A percentile compares a stretch with the other conserved stretches of the same genome.
phyloP scores from a whole-genome alignment of 2,113 vertebrate species.

The Bostrychus sinensis region DNA sequence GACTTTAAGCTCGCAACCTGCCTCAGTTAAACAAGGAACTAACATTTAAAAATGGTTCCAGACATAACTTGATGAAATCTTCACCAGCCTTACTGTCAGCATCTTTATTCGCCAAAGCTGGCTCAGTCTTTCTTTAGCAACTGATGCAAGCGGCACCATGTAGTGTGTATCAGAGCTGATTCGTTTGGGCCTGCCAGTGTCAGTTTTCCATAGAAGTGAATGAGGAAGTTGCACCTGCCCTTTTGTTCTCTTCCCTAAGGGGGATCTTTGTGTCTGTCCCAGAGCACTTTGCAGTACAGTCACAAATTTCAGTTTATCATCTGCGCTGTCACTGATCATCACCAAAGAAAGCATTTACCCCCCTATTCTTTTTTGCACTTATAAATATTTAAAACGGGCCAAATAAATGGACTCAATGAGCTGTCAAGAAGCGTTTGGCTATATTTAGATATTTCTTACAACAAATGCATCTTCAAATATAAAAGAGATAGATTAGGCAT shows the following conservation, averaged over 20 bases:
- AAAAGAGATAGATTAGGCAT: conserved; percentile 69
- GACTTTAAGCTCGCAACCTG: too few species aligned
- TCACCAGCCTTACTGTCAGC: background rate
- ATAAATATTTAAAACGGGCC: conserved; percentile 64
- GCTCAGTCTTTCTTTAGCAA: conserved; percentile 14
- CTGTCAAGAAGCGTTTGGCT: conserved; percentile 36
- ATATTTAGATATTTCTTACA: conserved; percentile 8
- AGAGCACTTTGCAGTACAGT: conserved; percentile 85
- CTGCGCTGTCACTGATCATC: conserved; percentile 82
- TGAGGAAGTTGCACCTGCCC: conserved; percentile 92
- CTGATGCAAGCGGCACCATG: conserved; percentile 40
- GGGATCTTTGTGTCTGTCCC: conserved; percentile 90
- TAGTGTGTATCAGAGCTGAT: conserved; percentile 54
- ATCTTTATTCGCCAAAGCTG: conserved; percentile 28
- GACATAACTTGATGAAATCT: background rate
- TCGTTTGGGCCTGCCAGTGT: conserved; percentile 55
- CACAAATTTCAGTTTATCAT: conserved; percentile 84
- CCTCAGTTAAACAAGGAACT: background rate
- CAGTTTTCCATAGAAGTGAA: conserved; percentile 74
- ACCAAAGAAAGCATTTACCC: conserved; percentile 79
- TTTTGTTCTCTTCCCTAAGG: conserved; percentile 86
- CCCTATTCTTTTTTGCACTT: conserved; percentile 75
- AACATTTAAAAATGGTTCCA: background rate
- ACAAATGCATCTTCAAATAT: conserved; percentile 43
- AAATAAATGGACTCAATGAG: conserved; percentile 44